Percentiles rank a stretch among this genome's conserved stretches.
These are phyloP conservation scores for Caenorhabditis sp. DNA, from an alignment of 2,888 invertebrate species.

Conservation along the genomic window DNA sequence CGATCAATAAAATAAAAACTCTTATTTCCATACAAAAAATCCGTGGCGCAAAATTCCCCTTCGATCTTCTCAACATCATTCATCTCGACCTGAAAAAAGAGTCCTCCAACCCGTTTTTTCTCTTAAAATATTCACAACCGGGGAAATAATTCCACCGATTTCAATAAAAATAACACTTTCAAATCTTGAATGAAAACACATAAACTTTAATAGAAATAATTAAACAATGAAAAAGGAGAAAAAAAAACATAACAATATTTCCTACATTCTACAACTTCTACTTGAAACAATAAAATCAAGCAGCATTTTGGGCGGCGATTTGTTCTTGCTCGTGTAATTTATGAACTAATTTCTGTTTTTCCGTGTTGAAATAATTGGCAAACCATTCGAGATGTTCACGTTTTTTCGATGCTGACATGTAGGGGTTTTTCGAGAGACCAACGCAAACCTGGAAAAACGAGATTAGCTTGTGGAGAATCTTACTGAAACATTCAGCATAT, in stretches of 20 bases:
- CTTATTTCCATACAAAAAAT: background rate
- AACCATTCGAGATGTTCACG: constrained; percentile 90
- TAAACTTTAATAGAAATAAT: constrained; percentile 4
- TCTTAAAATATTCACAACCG: too few relatives aligned
- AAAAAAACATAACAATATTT: constrained; percentile 7
- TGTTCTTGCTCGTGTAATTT: constrained; percentile 57
- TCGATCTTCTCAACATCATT: background rate
- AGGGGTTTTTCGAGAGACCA: constrained; percentile 92
- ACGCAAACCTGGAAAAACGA: constrained; percentile 53
- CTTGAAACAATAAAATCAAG: constrained; percentile 6
- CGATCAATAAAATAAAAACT: background rate
- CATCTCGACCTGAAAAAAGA: too few relatives aligned
- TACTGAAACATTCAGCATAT: too few relatives aligned
- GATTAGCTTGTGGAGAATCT: too few relatives aligned
- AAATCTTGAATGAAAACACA: too few relatives aligned
- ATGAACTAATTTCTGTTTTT: constrained; percentile 54
- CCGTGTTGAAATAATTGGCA: constrained; percentile 74
- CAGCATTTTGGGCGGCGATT: constrained; percentile 47
- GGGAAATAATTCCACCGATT: too few relatives aligned
- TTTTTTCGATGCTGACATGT: constrained; percentile 86
- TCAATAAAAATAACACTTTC: too few relatives aligned
- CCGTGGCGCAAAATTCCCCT: background rate
- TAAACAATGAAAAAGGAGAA: constrained; percentile 2
- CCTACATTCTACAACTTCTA: background rate
- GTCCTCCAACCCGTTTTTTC: too few relatives aligned